A percentile compares a stretch with the other conserved stretches of the same genome.
These are phyloP conservation scores for Platypus cylindrus DNA, from an alignment of 2,888 invertebrate genomes.

Conservation along the genomic window DNA sequence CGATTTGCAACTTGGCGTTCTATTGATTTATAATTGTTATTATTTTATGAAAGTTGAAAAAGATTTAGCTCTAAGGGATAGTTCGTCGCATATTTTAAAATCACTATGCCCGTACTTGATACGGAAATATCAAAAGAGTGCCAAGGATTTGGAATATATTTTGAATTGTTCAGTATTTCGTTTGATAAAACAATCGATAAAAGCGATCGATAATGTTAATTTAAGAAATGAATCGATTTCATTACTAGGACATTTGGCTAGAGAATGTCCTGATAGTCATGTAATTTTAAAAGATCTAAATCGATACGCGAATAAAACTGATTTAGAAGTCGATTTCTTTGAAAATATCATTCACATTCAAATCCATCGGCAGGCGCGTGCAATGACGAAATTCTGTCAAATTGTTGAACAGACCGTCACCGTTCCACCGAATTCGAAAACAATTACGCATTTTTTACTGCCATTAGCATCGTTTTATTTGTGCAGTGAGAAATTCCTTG, in stretches of 20 bases:
- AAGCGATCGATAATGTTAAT: conserved; percentile 50
- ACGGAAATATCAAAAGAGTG: conserved; percentile 39
- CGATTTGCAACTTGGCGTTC: conserved; percentile 51
- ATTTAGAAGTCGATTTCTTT: conserved; percentile 86
- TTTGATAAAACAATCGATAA: conserved; percentile 59
- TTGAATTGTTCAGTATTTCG: conserved; percentile 61
- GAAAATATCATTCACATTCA: conserved; percentile 85
- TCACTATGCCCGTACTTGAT: conserved; percentile 52
- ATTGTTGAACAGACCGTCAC: conserved; percentile 48
- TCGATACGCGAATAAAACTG: conserved; percentile 52
- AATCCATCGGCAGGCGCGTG: conserved; percentile 72
- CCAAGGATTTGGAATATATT: conserved; percentile 49
- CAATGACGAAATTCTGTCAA: conserved; percentile 61
- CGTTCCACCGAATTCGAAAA: conserved; percentile 47
- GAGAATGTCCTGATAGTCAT: conserved; percentile 58
- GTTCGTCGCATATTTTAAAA: conserved; percentile 61
- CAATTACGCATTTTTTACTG: conserved; percentile 71
- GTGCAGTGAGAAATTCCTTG: conserved; percentile 59
- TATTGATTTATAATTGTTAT: conserved; percentile 73
- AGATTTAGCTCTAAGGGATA: conserved; percentile 73
- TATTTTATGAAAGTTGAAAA: conserved; percentile 64
- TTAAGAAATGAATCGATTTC: conserved; percentile 68
- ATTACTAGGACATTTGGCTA: conserved; percentile 62
- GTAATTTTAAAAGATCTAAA: conserved; percentile 58
- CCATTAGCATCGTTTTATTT: conserved; percentile 75